These are phyloP conservation scores for Melanotaenia maccullochi DNA, from an alignment of 2,797 vertebrate species.

Conservation along the genomic window DNA sequence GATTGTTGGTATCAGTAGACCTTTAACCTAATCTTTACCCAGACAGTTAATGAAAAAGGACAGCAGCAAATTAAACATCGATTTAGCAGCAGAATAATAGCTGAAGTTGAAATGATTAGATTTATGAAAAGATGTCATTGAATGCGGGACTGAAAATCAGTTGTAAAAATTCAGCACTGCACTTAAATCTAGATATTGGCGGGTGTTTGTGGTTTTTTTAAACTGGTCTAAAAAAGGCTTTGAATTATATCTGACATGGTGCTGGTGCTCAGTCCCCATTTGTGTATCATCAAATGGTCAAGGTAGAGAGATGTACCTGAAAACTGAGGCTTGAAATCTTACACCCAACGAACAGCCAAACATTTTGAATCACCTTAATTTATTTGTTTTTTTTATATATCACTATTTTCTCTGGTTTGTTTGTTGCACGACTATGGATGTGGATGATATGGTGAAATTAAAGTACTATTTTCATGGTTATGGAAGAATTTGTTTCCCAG, in stretches of 20 bases:
- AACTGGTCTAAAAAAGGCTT: neutral
- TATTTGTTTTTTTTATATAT: neutral
- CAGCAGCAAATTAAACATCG: neutral
- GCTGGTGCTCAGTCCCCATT: neutral
- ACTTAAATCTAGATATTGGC: no score
- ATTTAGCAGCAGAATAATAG: neutral
- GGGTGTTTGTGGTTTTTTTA: neutral
- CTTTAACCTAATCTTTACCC: neutral
- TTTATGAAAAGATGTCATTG: neutral
- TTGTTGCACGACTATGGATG: neutral
- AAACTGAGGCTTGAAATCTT: no score
- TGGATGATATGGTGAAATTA: neutral
- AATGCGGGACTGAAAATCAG: no score
- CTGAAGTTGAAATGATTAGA: no score
- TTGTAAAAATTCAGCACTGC: no score
- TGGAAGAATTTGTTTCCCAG: neutral
- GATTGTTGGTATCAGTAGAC: neutral
- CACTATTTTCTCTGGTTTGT: neutral
- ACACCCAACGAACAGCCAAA: no score
- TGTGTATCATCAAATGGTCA: neutral
- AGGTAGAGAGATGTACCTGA: no score
- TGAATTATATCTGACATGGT: neutral
- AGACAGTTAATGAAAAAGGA: neutral
- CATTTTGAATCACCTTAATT: no score
- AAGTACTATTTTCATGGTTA: neutral